Base-by-base conservation (phyloP, 92 coral and sea anemone species). In the Umimayanthus kanabou region DNA sequence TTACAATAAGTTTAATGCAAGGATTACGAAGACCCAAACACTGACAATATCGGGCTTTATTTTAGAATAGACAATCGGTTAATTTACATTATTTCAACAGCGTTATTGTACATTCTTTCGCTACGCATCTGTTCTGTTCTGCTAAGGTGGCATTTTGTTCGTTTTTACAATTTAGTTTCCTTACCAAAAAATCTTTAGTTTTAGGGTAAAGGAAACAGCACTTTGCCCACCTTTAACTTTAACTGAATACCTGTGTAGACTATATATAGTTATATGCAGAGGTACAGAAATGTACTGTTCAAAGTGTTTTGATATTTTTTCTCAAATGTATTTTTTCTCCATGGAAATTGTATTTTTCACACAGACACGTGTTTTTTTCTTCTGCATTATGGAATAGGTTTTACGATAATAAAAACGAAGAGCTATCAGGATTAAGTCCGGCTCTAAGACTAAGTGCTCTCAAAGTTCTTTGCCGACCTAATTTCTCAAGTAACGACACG, bases 401-500 rank as follows among this genome's bases (percentile, higher is more conserved):
- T 61, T 61, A 6, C 69, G 26, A 61, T 61, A 61, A 20, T 61
- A 16, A 61, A 61, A 61, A 61, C 20, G n/a, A 61, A 20, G 26
- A 61, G 69, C 69, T 61, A 61, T 53, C 16, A 2, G 58, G 20
- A 61, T 61, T 5, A 0, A 9, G 22, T 61, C 69, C 25, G 26
- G 69, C 26, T 61, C 26, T 14, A 57, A 4, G 15, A 57, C 50
- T 53, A 13, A 53, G 58, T 13, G 14, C 58, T 61, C 23, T 61
- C n/a, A 23, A 18, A 61, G 26, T 16, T 29, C 72, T 30, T 18
- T 18, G 39, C 50, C 70, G 71, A 29, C 77, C 43, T 45, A 49
- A 16, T 43, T 61, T 81, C 91, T 88, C 20, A 94, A 90, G 78
- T 94, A 93, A 0, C 98, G 90, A 64, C 98, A 94, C 29, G 92